Conservation (phyloP, 2,113 vertebrate species). For the Halichoeres trimaculatus region DNA sequence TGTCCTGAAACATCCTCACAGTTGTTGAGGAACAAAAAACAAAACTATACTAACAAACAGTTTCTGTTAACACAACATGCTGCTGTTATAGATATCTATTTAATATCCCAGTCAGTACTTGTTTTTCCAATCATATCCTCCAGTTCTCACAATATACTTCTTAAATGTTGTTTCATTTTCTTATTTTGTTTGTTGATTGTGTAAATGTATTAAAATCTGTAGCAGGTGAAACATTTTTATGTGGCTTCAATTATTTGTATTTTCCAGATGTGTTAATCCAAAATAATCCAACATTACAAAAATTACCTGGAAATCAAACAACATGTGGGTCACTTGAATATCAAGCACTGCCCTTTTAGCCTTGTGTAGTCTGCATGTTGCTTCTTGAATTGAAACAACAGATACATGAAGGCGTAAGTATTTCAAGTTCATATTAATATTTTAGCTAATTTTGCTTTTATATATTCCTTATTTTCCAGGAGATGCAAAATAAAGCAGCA, state of each 20-base stretch:
- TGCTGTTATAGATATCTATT: constrained; percentile 5
- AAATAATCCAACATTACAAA: background rate
- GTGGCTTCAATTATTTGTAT: background rate
- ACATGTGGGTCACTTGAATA: background rate
- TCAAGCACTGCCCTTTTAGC: background rate
- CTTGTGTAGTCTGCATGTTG: background rate
- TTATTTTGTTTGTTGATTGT: background rate
- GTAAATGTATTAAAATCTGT: background rate
- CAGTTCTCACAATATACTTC: background rate
- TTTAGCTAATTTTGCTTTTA: background rate
- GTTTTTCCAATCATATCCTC: background rate
- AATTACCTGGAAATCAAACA: background rate
- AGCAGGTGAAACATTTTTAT: background rate
- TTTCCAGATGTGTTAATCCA: background rate
- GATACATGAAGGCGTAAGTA: background rate
- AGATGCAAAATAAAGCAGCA: background rate
- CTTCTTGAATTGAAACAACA: no score
- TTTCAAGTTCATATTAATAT: background rate
- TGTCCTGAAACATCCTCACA: background rate
- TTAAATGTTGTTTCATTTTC: background rate
- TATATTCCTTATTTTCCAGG: background rate
- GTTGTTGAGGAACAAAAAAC: background rate
- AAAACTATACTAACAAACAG: constrained; percentile 9
- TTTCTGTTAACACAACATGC: constrained; percentile 14
- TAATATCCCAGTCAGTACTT: no score